Evolutionary conservation across 2,113 vertebrate genomes (phyloP), one percentile per base, ranked within the genome.

Genomic region (Limanda limanda): DNA sequence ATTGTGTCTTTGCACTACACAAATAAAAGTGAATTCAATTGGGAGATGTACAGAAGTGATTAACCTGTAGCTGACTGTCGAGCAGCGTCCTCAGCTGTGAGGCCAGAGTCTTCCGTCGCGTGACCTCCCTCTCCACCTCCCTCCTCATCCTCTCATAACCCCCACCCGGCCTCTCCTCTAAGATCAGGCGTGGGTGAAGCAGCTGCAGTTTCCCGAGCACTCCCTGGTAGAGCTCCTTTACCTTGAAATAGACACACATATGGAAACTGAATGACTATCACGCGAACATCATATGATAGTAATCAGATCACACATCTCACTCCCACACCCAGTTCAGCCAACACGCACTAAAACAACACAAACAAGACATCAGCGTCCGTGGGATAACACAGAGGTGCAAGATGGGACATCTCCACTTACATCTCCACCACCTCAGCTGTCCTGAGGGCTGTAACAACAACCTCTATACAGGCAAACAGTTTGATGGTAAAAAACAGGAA

Each of bases 51-150:
- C 7, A 40, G 23, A 10, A 12, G 58, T 18, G 27, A 27, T 52
- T 4, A 23, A 93, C 86, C 71, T 91, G 84, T 48, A 95, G 81
- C 68, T 97, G 96, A 52, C 62, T 94, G 55, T 82, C 80, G 5
- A 97, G 70, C 42, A 92, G 84, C 35, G 89, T 91, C 64, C 90
- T 88, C 0, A 96, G 88, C 65, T 95, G 89, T 0, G 86, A 82
- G 1, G 94, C 96, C 75, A 96, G 18, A 15, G 60, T 76, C 59
- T 89, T 92, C 31, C 96, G 91, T 31, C 64, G 73, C 40, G 31
- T 63, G 40, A 95, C 88, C 86, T 97, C 96, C 68, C 88, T 88
- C 82, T 97, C 95, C 27, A 95, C 91, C 47, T 96, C 92, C 71
- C 66, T 91, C 77, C 42, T 86, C 24, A 89, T 76, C 73, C 76